These are phyloP conservation scores for Pomacea maculata DNA, from an alignment of 1,140 invertebrate genomes.

Conservation along the genomic window DNA sequence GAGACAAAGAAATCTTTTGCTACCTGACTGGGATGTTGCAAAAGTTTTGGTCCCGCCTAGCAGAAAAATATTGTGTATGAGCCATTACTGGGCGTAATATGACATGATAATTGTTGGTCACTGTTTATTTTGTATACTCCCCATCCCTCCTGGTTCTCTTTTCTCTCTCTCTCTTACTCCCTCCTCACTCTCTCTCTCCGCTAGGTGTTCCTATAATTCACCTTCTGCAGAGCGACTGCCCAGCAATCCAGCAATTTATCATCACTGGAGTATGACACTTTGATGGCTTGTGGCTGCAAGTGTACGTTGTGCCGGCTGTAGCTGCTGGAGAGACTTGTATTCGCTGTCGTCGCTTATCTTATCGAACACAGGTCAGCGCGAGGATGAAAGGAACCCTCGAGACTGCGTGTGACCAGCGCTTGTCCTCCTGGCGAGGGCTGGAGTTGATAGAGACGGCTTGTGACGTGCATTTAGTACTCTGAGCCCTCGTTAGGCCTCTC, in stretches of 20 bases:
- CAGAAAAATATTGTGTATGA: no score
- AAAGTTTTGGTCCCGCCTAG: no score
- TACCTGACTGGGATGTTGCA: no score
- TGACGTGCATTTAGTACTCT: no score
- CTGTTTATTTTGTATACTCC: no score
- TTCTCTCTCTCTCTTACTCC: neutral
- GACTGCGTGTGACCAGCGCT: no score
- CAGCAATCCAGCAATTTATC: constrained; percentile 5
- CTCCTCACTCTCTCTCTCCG: neutral
- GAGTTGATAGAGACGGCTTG: no score
- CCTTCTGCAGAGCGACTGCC: neutral
- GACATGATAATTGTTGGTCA: neutral
- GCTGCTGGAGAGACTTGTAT: neutral
- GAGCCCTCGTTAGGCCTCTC: no score
- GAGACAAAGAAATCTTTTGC: no score
- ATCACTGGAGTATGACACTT: constrained; percentile 4
- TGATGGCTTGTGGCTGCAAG: neutral
- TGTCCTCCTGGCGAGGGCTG: no score
- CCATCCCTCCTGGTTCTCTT: neutral
- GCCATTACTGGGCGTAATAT: no score
- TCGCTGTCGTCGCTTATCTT: neutral
- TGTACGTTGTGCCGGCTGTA: neutral
- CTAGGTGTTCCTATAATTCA: neutral
- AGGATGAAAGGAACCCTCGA: no score
- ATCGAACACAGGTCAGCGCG: neutral